These are phyloP conservation scores for Psix sp. DNA, from an alignment of 1,140 invertebrate genomes.

Conservation along the genomic window DNA sequence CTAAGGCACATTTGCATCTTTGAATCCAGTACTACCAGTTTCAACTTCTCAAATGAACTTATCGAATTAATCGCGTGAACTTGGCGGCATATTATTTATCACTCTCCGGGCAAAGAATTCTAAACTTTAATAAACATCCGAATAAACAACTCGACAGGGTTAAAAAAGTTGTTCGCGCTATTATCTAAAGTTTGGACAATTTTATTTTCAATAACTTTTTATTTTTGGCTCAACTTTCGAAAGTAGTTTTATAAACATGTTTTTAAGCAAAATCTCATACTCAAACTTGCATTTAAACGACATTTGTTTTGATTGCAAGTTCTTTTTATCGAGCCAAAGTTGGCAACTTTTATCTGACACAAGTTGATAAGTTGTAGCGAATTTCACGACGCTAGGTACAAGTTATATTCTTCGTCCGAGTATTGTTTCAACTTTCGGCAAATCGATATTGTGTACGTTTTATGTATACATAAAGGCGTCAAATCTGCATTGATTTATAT, in stretches of 20 bases:
- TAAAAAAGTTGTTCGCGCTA: too few relatives aligned
- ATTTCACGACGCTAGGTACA: slow-evolving; percentile 8
- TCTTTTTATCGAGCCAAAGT: slow-evolving; percentile 1
- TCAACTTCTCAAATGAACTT: background rate
- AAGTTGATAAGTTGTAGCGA: slow-evolving; percentile 17
- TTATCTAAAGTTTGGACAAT: too few relatives aligned
- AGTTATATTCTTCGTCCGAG: slow-evolving; percentile 16
- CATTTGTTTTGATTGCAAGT: slow-evolving; percentile 7
- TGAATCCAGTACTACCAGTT: background rate
- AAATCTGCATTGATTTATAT: slow-evolving; percentile 56
- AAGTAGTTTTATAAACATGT: too few relatives aligned
- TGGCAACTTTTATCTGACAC: slow-evolving; percentile 16
- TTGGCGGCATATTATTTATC: too few relatives aligned
- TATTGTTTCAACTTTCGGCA: slow-evolving; percentile 46
- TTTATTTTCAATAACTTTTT: too few relatives aligned
- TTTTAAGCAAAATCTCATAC: too few relatives aligned
- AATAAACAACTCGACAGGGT: too few relatives aligned
- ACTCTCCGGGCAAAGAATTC: too few relatives aligned
- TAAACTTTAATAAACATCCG: too few relatives aligned
- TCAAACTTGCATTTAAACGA: slow-evolving; percentile 3
- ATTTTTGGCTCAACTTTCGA: too few relatives aligned
- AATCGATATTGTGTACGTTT: slow-evolving; percentile 36
- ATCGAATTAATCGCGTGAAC: too few relatives aligned
- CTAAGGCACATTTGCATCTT: slow-evolving; percentile 11
- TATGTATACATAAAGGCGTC: slow-evolving; percentile 26